Base-by-base conservation (phyloP, 2,888 invertebrate genomes). In the Hydrotaea cyrtoneurina region DNA sequence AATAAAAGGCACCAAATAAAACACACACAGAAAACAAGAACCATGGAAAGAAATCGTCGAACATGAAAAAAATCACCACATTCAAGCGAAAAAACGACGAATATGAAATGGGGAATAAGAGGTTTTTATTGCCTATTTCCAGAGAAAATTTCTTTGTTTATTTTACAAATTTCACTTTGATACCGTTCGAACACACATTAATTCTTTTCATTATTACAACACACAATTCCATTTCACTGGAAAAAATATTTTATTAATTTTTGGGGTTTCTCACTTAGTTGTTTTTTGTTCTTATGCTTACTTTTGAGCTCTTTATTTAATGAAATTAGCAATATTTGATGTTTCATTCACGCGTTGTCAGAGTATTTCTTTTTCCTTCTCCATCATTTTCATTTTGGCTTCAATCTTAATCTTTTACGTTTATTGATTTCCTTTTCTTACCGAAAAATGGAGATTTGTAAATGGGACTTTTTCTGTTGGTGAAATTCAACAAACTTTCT, bases 391-490 rank as follows among this genome's bases (percentile, higher is more conserved):
- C 31, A 77, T 82, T 80, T 78, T 81, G 76, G 73, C 80, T 78
- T 84, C 73, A 77, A 31, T n/a, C n/a, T n/a, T n/a, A n/a, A 64
- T 74, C 77, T 80, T 81, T 78, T 78, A 50, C 84, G 76, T 85
- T 85, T 85, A 85, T 85, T 82, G 85, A 85, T 85, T 85, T 82
- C 85, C 31, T 31, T n/a, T n/a, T 17, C 85, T 85, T 85, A 85
- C 85, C 85, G 78, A 85, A 79, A 73, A 36, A 36, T 19, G 39
- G 69, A 78, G 50, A 55, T 71, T 82, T 39, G 53, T 71, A 57
- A 78, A 62, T 69, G 64, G 36, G 53, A 69, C 3, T 53, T 64
- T 71, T 59, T 73, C 13, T 1, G 21, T 46, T 26, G 2, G 8
- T 13, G 17, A 71, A 78, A 71, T 46, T 74, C 43, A 62, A 4